phyloP scores from a whole-genome alignment of 2,888 invertebrate genomes.

The Clusia tigrina region DNA sequence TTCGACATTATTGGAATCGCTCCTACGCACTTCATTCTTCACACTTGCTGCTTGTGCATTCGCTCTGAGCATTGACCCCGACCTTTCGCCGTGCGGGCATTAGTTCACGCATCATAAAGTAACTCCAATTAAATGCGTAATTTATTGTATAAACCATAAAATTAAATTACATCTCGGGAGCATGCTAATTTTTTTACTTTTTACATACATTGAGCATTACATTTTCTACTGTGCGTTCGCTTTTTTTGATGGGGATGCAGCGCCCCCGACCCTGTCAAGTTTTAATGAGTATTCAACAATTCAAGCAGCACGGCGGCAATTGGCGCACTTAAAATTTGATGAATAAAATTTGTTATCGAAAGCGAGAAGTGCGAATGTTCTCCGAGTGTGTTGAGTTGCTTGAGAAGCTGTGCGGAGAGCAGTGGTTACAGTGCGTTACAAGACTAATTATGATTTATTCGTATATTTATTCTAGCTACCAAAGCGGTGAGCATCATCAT shows the following conservation, averaged over 20 bases:
- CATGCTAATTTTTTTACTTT: background rate
- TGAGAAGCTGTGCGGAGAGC: background rate
- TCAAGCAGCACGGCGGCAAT: background rate
- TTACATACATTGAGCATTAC: background rate
- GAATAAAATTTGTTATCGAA: background rate
- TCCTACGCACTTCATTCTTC: too few relatives aligned
- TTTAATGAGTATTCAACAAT: background rate
- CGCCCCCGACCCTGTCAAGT: background rate
- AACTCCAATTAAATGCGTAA: background rate
- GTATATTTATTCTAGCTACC: constrained; percentile 38
- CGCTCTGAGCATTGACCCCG: too few relatives aligned
- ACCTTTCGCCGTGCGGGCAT: too few relatives aligned
- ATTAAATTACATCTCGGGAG: background rate
- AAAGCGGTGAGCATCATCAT: constrained; percentile 14
- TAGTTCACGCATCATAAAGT: background rate
- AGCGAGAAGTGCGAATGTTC: too few relatives aligned
- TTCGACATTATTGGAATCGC: too few relatives aligned
- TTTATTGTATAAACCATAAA: background rate
- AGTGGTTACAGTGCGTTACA: constrained; percentile 32
- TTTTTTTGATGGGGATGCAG: background rate
- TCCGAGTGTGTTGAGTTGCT: too few relatives aligned
- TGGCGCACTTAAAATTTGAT: constrained; percentile 2
- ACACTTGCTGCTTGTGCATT: too few relatives aligned
- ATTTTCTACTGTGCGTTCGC: background rate
- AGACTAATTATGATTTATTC: constrained; percentile 53